Percentiles rank a stretch among this genome's conserved stretches.
Conservation (phyloP, 1,140 invertebrate species). For the Ips nitidus region DNA sequence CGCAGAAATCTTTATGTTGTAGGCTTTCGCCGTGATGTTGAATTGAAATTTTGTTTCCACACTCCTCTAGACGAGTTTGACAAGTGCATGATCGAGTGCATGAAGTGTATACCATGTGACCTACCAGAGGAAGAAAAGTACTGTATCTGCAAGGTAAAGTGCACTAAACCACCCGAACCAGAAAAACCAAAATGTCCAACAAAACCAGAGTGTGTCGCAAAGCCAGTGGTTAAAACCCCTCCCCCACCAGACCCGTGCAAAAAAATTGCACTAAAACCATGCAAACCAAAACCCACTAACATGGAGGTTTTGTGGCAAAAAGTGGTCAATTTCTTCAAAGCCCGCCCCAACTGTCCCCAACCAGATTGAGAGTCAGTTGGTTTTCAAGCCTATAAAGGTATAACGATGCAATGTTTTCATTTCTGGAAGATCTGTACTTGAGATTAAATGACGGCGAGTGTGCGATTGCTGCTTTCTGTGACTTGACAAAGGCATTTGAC, state of each 20-base stretch:
- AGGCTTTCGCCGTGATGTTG: too few relatives aligned
- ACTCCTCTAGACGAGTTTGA: constrained; percentile 5
- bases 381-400: too few relatives aligned
- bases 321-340: constrained; percentile 44
- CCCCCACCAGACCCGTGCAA: not conserved
- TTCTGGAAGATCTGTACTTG: too few relatives aligned
- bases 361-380: not conserved
- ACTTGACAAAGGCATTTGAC: too few relatives aligned
- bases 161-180: not conserved
- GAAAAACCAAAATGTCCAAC: not conserved
- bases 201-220: not conserved
- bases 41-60: not conserved
- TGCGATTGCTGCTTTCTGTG: too few relatives aligned
- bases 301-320: constrained; percentile 32
- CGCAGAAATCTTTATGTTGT: too few relatives aligned
- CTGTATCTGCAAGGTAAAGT: constrained; percentile 15
- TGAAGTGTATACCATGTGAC: constrained; percentile 16
- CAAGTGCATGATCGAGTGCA: constrained; percentile 8
- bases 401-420: too few relatives aligned
- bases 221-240: not conserved
- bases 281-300: not conserved
- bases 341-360: constrained; percentile 43
- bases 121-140: constrained; percentile 30
- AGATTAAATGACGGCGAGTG: too few relatives aligned
- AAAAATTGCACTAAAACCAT: not conserved